phyloP scores from a whole-genome alignment of 2,113 vertebrate species.

The Callaeas wilsoni region DNA sequence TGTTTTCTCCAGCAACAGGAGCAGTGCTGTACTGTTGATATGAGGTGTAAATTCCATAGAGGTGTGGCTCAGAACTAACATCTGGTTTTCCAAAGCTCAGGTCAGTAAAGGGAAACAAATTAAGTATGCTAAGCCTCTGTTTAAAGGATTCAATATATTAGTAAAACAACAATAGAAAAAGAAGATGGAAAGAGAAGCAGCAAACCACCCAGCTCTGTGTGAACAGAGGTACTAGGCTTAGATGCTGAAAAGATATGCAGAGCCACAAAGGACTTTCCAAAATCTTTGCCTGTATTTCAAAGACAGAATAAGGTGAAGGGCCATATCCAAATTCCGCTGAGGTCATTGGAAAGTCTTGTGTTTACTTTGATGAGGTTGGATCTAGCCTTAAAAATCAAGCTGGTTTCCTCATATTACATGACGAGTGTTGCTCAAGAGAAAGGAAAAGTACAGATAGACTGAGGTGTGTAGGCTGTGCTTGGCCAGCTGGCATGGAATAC shows the following conservation, averaged over 20 bases:
- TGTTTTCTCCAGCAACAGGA: background rate
- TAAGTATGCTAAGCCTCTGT: background rate
- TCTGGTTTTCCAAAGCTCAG: background rate
- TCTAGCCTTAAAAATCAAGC: background rate
- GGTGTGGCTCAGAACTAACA: background rate
- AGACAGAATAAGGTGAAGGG: background rate
- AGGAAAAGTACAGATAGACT: background rate
- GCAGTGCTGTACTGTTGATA: background rate
- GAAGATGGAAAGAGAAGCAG: background rate
- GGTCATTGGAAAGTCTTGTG: constrained; percentile 8
- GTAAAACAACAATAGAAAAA: background rate
- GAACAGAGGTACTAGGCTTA: background rate
- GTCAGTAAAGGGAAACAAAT: background rate
- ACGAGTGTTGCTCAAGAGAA: constrained; percentile 22
- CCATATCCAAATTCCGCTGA: background rate
- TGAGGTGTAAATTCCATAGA: background rate
- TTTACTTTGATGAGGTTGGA: constrained; percentile 28
- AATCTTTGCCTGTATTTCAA: background rate
- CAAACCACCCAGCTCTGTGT: background rate
- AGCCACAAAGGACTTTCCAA: background rate
- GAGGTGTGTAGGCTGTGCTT: background rate
- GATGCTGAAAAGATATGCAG: background rate
- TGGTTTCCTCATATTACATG: constrained; percentile 7
- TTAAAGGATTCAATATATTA: background rate
- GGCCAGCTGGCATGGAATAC: background rate